Percentiles rank a stretch among this genome's conserved stretches.
phyloP scores from a whole-genome alignment of 2,113 vertebrate species.

The Gallinago undulata region DNA sequence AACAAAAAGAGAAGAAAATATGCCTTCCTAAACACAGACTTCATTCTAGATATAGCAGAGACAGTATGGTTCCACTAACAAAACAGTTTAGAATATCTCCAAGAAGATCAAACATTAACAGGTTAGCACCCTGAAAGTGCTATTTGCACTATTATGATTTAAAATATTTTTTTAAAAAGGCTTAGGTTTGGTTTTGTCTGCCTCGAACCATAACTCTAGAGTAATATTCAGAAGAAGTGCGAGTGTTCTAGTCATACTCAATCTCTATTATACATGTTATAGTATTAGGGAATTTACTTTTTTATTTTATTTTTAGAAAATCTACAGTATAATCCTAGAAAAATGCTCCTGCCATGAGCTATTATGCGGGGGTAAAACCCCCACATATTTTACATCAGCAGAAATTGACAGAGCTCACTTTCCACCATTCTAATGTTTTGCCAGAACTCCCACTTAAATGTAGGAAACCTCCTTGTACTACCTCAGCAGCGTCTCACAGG shows the following conservation, averaged over 20 bases:
- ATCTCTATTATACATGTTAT: not conserved
- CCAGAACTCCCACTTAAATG: not conserved
- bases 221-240: not conserved
- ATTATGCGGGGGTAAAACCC: fast-evolving
- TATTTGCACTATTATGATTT: not conserved
- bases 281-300: not conserved
- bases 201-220: not conserved
- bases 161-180: not conserved
- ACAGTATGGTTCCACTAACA: not conserved
- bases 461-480: not conserved
- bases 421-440: not conserved
- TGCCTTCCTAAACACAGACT: not conserved
- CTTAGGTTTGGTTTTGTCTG: not conserved
- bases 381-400: not conserved
- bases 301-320: not conserved
- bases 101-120: not conserved
- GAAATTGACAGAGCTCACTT: not conserved
- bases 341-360: not conserved
- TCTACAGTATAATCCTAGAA: not conserved
- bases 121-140: not conserved
- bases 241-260: not conserved
- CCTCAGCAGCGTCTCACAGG: not conserved
- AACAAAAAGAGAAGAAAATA: not conserved
- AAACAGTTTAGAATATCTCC: not conserved
- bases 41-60: not conserved